These are phyloP conservation scores for Amia ocellicauda DNA, from an alignment of 2,113 vertebrate genomes.

Conservation along the genomic window DNA sequence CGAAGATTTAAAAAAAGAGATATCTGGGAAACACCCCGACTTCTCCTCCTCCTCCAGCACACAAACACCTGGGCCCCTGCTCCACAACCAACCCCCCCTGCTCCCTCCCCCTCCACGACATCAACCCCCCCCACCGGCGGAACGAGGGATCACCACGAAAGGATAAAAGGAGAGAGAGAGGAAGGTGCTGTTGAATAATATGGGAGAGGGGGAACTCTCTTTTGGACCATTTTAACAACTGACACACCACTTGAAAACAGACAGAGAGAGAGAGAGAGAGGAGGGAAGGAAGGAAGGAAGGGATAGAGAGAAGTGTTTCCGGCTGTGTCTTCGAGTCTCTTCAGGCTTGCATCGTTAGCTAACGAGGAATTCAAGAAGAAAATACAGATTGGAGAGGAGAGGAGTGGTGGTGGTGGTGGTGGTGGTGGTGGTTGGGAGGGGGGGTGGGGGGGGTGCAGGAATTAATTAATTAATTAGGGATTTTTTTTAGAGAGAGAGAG, in stretches of 20 bases:
- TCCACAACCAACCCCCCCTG: too few relatives aligned
- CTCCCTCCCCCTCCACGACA: neutral
- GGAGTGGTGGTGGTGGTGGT: neutral
- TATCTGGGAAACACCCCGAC: conserved; percentile 47
- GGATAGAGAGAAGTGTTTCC: conserved; percentile 8
- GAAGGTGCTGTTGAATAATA: conserved; percentile 46
- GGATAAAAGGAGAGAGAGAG: conserved; percentile 42
- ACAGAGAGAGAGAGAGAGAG: conserved; percentile 21
- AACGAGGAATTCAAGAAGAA: neutral
- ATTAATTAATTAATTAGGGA: conserved; percentile 34
- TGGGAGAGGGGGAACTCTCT: conserved; percentile 49
- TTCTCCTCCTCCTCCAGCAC: too few relatives aligned
- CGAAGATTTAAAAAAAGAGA: conserved; percentile 36
- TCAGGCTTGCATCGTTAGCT: conserved; percentile 12
- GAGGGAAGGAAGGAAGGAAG: conserved; percentile 20
- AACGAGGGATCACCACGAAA: conserved; percentile 52
- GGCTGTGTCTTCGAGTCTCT: conserved; percentile 6
- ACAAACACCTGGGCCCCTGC: too few relatives aligned
- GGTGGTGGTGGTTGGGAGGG: conserved; percentile 11
- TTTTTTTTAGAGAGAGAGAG: conserved; percentile 17
- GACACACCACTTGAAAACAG: conserved; percentile 34
- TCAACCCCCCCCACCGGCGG: conserved; percentile 46
- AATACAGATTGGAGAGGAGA: neutral
- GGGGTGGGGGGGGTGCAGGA: conserved; percentile 27
- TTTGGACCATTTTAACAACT: too few relatives aligned